These are phyloP conservation scores for Discoglossus pictus DNA, from an alignment of 2,797 vertebrate genomes.

Conservation along the genomic window DNA sequence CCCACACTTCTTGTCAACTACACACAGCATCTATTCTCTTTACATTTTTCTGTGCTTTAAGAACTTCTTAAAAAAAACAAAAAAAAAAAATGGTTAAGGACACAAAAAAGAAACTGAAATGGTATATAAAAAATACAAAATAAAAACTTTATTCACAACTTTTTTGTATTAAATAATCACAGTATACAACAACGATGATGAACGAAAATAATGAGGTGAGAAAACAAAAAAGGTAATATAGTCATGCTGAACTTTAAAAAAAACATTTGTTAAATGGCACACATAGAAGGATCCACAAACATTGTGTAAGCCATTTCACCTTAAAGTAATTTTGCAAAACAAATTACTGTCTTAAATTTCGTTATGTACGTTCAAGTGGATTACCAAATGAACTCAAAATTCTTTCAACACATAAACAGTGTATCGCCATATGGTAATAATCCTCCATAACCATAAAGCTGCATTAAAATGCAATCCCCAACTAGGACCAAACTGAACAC, in stretches of 20 bases:
- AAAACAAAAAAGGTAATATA: not conserved
- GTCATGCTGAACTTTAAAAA: slow-evolving; percentile 7
- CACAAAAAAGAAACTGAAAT: slow-evolving; percentile 20
- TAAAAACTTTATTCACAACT: slow-evolving; percentile 40
- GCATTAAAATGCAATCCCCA: no score
- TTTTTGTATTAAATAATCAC: slow-evolving; percentile 36
- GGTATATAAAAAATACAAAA: slow-evolving; percentile 10
- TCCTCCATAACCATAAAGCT: no score
- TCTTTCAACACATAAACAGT: no score
- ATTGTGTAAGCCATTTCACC: not conserved
- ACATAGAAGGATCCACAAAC: not conserved
- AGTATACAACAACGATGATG: slow-evolving; percentile 31
- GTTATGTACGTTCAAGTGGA: slow-evolving; percentile 32
- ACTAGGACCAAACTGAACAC: no score
- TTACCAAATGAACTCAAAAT: not conserved
- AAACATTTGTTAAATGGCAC: slow-evolving; percentile 7
- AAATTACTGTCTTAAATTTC: not conserved
- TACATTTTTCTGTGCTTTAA: no score
- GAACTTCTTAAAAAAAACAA: no score
- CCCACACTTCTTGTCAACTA: no score
- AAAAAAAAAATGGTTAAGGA: no score
- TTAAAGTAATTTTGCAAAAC: slow-evolving; percentile 7
- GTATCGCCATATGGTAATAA: no score
- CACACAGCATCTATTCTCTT: no score
- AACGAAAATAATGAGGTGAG: slow-evolving; percentile 8